Conservation (phyloP, 1,140 invertebrate genomes). For the Anagrus nilaparvatae region DNA sequence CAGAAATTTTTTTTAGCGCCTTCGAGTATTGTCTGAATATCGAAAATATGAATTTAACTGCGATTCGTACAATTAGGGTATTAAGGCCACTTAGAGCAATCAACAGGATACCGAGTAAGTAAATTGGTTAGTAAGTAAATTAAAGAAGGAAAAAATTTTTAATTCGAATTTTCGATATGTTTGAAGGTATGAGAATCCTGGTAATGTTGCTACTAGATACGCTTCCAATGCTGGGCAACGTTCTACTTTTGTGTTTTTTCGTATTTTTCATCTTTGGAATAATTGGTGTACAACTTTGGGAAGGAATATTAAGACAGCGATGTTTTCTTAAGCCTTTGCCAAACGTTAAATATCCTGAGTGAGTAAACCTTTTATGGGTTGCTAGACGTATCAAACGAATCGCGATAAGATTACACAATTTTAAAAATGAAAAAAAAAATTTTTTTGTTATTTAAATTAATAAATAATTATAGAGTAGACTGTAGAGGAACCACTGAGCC, state of each 20-base stretch:
- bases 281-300: constrained; percentile 98
- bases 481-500: no score
- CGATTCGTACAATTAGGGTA: constrained; percentile 95
- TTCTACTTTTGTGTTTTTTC: constrained; percentile 97
- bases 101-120: constrained; percentile 99
- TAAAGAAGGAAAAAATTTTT: no score
- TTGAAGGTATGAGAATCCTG: constrained; percentile 96
- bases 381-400: no score
- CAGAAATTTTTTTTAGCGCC: constrained; percentile 52
- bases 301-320: constrained; percentile 87
- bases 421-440: no score
- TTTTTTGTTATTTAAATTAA: no score
- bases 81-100: constrained; percentile 92
- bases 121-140: constrained; percentile 22
- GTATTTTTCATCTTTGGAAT: constrained; percentile 99
- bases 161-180: no score
- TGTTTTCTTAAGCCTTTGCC: constrained; percentile 70
- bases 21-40: constrained; percentile 92
- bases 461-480: no score
- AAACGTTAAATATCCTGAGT: constrained; percentile 63
- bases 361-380: no score
- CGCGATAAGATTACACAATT: no score
- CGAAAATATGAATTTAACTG: constrained; percentile 96
- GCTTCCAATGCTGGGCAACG: constrained; percentile 97
- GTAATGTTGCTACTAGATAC: constrained; percentile 99